Conservation (phyloP, 2,797 vertebrate genomes). For the Aplochiton taeniatus region DNA sequence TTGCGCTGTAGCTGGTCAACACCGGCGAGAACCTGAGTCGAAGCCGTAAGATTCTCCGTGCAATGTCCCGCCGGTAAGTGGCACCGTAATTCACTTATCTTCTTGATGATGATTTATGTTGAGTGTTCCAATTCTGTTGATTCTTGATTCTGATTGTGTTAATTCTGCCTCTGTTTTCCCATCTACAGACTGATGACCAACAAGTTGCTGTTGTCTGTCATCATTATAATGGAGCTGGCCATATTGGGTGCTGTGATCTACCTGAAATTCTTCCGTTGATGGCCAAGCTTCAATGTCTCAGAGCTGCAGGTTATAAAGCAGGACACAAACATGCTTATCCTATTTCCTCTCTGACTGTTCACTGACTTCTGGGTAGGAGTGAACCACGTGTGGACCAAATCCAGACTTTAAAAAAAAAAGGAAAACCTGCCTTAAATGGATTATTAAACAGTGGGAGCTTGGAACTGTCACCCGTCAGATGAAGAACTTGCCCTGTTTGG, state of each 20-base stretch:
- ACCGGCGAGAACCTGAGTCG: constrained; percentile 93
- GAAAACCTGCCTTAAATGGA: too few species aligned
- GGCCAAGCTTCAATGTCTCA: neutral
- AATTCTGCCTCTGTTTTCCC: constrained; percentile 7
- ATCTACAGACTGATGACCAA: constrained; percentile 87
- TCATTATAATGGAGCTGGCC: constrained; percentile 91
- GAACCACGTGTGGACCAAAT: constrained; percentile 13
- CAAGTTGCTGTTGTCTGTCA: constrained; percentile 87
- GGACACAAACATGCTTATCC: neutral
- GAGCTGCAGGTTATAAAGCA: constrained; percentile 8
- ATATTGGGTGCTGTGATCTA: constrained; percentile 92
- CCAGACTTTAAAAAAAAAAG: too few species aligned
- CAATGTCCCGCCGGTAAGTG: constrained; percentile 90
- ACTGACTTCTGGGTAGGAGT: constrained; percentile 37
- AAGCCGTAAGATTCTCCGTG: constrained; percentile 89
- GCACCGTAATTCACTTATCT: rapidly evolving
- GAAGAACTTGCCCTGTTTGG: too few species aligned
- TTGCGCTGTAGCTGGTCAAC: constrained; percentile 81
- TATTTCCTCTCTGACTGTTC: constrained; percentile 16
- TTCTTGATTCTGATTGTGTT: neutral
- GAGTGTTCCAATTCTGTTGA: neutral
- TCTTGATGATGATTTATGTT: neutral
- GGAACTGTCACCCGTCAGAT: too few species aligned
- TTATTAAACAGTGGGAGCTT: too few species aligned
- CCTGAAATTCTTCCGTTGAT: constrained; percentile 89